Conservation (phyloP, 2,797 vertebrate genomes). For the Acanthiza pusilla region DNA sequence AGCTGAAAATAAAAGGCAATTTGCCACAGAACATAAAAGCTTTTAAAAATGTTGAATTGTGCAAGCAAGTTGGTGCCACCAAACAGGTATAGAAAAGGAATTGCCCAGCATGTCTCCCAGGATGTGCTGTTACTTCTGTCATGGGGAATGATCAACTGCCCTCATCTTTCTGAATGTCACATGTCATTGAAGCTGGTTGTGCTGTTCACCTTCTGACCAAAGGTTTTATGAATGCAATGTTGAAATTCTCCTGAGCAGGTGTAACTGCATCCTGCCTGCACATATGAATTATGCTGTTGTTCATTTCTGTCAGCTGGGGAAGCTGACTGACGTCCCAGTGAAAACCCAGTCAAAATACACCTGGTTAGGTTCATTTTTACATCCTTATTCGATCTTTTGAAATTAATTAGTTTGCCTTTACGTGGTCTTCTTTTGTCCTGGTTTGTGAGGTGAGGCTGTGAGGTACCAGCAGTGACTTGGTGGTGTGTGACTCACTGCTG, state of each 20-base stretch:
- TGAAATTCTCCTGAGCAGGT: neutral
- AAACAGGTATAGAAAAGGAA: neutral
- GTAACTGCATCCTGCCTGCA: neutral
- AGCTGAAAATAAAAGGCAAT: neutral
- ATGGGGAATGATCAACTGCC: neutral
- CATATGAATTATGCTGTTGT: accelerated
- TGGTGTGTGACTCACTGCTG: accelerated
- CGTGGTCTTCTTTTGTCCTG: neutral
- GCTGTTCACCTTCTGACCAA: neutral
- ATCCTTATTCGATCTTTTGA: neutral
- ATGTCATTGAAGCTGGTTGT: neutral
- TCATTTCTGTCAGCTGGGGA: neutral
- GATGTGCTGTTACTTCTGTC: neutral
- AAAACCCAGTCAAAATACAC: neutral
- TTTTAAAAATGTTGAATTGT: neutral
- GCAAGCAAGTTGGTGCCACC: neutral
- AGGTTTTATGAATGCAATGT: neutral
- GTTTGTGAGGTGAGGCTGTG: neutral
- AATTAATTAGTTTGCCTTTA: neutral
- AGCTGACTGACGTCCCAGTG: neutral
- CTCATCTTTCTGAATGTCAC: neutral
- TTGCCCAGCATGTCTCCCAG: accelerated
- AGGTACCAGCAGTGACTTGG: neutral
- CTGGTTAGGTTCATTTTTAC: neutral
- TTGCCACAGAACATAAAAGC: neutral